Evolutionary conservation across 2,797 vertebrate genomes (phyloP), one percentile per base, ranked within the genome.

Genomic region (Sebastes matsubarae): DNA sequence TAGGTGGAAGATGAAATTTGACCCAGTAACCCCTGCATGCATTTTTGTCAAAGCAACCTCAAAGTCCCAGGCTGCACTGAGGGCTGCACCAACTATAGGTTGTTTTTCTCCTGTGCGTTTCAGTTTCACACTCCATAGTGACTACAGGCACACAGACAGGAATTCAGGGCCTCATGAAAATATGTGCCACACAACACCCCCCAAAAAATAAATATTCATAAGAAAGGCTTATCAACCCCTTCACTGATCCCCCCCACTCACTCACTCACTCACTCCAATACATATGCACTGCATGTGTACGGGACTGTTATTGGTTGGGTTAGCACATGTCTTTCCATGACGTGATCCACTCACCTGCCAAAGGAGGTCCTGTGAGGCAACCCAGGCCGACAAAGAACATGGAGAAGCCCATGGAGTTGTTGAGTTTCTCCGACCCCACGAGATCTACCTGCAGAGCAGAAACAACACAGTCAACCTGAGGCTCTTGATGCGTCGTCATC

Each of bases 341-440:
- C 36, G 10, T 69, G 50, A 84, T 69, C 75, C 66, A 76, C 88
- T 91, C 94, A 99, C 98, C 97, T 97, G 98, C 98, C 70, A 97
- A 76, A 38, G 97, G 97, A 89, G 98, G 97, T 80, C 98, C 98
- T 2, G 95, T 97, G 63, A 98, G 93, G 84, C 97, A 95, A 64
- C 96, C 97, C 27, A 97, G 87, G 42, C 97, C 98, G 22, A 97
- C 96, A 72, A 99, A 98, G 93, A 99, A 98, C 94, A 96, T 92
- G 54, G 97, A 96, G 89, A 98, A 96, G 4, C 98, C 98, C 95
- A 98, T 94, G 42, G 97, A 97, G 82, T 95, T 97, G 92, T 97
- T 97, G 68, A 97, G 88, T 67, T 95, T 95, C 12, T 95, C 95
- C 3, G 95, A 89, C 0, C 97, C 97, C 60, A 97, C 95, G 0